Percentiles rank a stretch among this genome's conserved stretches.
Evolutionary conservation across 1,140 invertebrate species (phyloP).

Genomic region (Drosophila rufa): DNA sequence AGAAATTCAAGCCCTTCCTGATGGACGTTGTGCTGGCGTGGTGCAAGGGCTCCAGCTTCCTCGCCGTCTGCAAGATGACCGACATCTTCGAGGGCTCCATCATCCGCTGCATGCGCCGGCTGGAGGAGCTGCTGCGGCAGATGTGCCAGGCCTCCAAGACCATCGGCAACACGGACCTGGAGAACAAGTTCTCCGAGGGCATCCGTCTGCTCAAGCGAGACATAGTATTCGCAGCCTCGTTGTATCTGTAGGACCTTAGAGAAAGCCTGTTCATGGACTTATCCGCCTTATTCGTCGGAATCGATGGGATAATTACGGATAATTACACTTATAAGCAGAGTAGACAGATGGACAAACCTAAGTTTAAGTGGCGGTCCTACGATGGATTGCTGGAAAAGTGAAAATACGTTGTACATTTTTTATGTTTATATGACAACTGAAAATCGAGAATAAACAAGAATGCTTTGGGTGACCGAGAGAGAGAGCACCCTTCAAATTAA

Average conservation of each 20-base stretch:
- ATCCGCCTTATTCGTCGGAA: neutral
- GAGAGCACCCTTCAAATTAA: neutral
- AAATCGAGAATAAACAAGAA: conserved; percentile 7
- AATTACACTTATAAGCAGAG: conserved; percentile 1
- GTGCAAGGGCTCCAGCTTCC: conserved; percentile 97
- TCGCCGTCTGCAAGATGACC: conserved; percentile 98
- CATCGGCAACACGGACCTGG: conserved; percentile 98
- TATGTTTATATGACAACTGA: conserved; percentile 11
- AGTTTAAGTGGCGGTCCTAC: neutral
- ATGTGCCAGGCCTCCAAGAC: conserved; percentile 98
- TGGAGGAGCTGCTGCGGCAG: conserved; percentile 98
- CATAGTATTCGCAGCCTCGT: conserved; percentile 99
- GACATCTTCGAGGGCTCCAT: conserved; percentile 99
- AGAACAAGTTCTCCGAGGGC: conserved; percentile 97
- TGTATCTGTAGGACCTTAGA: conserved; percentile 92
- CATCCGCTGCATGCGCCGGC: conserved; percentile 97
- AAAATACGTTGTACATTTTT: conserved; percentile 20
- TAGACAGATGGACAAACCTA: neutral
- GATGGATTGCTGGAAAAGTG: neutral
- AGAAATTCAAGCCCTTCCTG: conserved; percentile 96
- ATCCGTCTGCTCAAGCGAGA: conserved; percentile 98
- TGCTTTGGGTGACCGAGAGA: neutral
- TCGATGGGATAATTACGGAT: neutral
- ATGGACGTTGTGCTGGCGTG: conserved; percentile 99
- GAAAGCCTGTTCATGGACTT: neutral